Evolutionary conservation across 2,797 vertebrate genomes (phyloP).

Genomic region (Pseudopleuronectes americanus): DNA sequence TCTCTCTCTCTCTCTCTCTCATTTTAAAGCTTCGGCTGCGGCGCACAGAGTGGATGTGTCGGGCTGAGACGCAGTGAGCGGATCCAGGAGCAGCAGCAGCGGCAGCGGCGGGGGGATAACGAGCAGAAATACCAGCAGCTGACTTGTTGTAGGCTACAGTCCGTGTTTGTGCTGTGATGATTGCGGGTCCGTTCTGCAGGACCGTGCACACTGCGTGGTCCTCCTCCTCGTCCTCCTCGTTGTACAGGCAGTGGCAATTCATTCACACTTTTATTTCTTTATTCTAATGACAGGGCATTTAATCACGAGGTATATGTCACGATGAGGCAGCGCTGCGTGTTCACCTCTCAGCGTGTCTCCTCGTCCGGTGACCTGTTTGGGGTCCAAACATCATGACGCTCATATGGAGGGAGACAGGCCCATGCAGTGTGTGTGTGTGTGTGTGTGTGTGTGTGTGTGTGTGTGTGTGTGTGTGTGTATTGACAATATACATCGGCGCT

Average conservation of each 20-base stretch:
- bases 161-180: constrained; percentile 7
- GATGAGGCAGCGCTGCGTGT: neutral
- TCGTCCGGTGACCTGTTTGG: constrained; percentile 49
- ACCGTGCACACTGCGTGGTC: constrained; percentile 21
- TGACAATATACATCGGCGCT: too few relatives aligned
- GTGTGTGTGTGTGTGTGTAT: neutral
- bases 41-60: constrained; percentile 35
- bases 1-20: too few relatives aligned
- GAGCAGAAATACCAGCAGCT: constrained; percentile 51
- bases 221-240: too few relatives aligned
- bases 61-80: constrained; percentile 37
- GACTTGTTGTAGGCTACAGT: constrained; percentile 62
- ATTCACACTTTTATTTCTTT: constrained; percentile 19
- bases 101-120: neutral
- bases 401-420: constrained; percentile 54
- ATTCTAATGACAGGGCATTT: neutral
- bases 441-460: constrained; percentile 18
- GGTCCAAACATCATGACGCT: constrained; percentile 51
- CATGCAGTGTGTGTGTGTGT: constrained; percentile 14
- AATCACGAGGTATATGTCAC: neutral
- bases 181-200: constrained; percentile 57
- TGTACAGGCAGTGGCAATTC: constrained; percentile 13
- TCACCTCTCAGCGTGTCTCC: constrained; percentile 1
- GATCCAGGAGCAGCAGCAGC: constrained; percentile 8
- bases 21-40: constrained; percentile 5